phyloP scores from a whole-genome alignment of 2,888 invertebrate genomes.

The Ryuthela nishihirai region DNA sequence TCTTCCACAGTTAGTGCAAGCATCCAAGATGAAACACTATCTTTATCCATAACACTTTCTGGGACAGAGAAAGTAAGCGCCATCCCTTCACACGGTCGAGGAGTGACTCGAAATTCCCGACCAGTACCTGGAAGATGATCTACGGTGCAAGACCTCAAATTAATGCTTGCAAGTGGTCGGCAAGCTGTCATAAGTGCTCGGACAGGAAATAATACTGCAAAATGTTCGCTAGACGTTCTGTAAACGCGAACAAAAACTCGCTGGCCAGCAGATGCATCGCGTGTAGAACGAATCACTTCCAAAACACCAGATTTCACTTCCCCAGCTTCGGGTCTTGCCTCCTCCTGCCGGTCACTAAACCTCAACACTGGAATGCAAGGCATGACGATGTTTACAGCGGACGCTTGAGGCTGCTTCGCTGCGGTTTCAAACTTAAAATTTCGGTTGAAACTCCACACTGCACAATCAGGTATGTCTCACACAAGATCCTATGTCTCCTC shows the following conservation, averaged over 20 bases:
- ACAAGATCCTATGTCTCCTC: no score
- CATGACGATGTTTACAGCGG: no score
- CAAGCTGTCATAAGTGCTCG: conserved; percentile 19
- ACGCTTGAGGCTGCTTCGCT: no score
- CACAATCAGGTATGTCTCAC: no score
- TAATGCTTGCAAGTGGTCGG: conserved; percentile 17
- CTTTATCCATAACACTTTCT: not conserved
- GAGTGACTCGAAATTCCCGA: not conserved
- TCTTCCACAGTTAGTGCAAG: not conserved
- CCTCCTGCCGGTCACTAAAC: no score
- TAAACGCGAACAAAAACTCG: conserved; percentile 38
- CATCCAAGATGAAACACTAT: not conserved
- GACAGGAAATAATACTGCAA: conserved; percentile 37
- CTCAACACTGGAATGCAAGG: no score
- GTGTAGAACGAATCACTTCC: not conserved
- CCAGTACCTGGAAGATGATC: not conserved
- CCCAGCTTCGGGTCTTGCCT: no score
- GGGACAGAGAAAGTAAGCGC: conserved; percentile 1
- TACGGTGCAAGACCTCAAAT: conserved; percentile 3
- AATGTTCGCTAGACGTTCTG: conserved; percentile 39
- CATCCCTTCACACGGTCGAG: conserved; percentile 1
- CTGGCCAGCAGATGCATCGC: not conserved
- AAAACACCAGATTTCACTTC: not conserved
- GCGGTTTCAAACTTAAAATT: no score
- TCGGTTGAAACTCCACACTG: no score